These are phyloP conservation scores for Hipparchia semele DNA, from an alignment of 2,888 invertebrate species.

Conservation along the genomic window DNA sequence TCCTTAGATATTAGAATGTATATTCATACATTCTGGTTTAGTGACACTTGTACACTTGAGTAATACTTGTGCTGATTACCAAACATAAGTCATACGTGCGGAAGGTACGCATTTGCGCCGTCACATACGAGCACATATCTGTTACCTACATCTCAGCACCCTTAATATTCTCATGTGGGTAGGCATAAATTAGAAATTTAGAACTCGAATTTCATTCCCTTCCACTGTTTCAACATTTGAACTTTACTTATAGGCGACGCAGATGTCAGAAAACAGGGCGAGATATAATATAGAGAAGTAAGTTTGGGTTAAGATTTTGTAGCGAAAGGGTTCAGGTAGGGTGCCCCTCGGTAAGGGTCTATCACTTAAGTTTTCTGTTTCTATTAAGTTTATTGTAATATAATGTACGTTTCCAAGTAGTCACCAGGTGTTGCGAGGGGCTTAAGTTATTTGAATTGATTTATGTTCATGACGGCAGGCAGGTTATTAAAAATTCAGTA, in stretches of 20 bases:
- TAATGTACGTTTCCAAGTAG: constrained; percentile 35
- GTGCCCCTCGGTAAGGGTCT: constrained; percentile 37
- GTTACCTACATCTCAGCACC: constrained; percentile 48
- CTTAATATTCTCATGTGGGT: constrained; percentile 59
- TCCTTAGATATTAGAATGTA: background rate
- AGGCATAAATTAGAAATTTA: constrained; percentile 71
- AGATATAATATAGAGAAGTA: constrained; percentile 45
- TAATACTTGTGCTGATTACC: constrained; percentile 59
- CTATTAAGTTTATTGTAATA: constrained; percentile 39
- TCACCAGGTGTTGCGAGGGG: constrained; percentile 34
- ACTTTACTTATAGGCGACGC: constrained; percentile 57
- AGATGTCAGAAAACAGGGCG: constrained; percentile 48
- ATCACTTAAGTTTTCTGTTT: constrained; percentile 42
- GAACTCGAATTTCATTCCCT: constrained; percentile 64
- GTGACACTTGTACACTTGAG: constrained; percentile 31
- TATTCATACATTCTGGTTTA: background rate
- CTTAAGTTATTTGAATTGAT: constrained; percentile 30
- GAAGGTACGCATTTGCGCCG: constrained; percentile 53
- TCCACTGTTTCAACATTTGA: constrained; percentile 59
- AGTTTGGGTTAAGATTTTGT: constrained; percentile 44
- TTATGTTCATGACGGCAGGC: constrained; percentile 16
- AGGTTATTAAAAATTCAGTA: background rate
- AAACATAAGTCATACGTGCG: constrained; percentile 61
- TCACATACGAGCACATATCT: constrained; percentile 46
- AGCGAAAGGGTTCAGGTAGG: constrained; percentile 40